Percentiles rank a stretch among this genome's conserved stretches.
Conservation (phyloP, 2,113 vertebrate species). For the Raja brachyura region DNA sequence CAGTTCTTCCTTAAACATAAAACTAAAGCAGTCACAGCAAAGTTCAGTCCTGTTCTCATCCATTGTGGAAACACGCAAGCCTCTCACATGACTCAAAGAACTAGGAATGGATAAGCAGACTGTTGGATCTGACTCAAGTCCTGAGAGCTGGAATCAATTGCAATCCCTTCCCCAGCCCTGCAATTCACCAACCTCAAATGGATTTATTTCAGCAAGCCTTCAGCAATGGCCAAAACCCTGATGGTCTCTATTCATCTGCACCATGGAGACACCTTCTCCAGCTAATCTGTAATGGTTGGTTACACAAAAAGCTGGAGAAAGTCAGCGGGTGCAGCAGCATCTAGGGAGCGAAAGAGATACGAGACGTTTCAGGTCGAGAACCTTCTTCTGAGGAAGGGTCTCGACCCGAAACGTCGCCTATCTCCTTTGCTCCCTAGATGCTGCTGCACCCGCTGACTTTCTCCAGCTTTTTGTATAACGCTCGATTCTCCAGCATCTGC, state of each 20-base stretch:
- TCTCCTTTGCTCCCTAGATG: too few species aligned
- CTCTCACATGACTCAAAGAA: background rate
- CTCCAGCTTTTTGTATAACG: too few species aligned
- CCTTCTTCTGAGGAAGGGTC: too few species aligned
- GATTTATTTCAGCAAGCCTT: background rate
- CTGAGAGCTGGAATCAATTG: background rate
- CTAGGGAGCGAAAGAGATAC: too few species aligned
- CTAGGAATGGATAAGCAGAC: background rate
- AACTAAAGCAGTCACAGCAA: background rate
- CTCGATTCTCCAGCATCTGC: too few species aligned
- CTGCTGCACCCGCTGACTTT: too few species aligned
- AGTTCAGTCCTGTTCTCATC: background rate
- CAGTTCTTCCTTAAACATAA: too few species aligned
- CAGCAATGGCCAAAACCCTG: background rate
- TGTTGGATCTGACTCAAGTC: background rate
- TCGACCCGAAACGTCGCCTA: too few species aligned
- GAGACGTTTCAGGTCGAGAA: too few species aligned
- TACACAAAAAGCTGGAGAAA: too few species aligned
- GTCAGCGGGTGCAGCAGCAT: too few species aligned
- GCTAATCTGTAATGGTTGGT: background rate
- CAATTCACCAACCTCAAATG: background rate
- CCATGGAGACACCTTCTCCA: background rate
- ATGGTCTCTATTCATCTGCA: background rate
- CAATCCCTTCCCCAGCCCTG: background rate
- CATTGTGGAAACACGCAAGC: too few species aligned